Percentiles rank a stretch among this genome's conserved stretches.
phyloP scores from a whole-genome alignment of 2,113 vertebrate genomes.

The Podarcis raffonei region DNA sequence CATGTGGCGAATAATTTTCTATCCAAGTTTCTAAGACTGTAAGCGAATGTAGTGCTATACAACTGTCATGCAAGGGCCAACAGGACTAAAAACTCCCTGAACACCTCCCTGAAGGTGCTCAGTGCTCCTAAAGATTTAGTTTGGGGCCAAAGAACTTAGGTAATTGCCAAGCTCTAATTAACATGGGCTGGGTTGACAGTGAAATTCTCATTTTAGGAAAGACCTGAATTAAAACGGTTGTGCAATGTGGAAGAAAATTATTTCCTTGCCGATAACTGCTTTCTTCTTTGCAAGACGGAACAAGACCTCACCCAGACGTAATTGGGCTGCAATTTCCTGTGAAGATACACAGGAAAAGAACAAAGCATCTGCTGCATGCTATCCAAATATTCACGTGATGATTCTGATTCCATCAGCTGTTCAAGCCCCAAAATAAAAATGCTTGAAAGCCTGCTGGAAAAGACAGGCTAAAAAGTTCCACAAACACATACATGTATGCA shows the following conservation, averaged over 20 bases:
- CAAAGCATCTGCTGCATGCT: background rate
- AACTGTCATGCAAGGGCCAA: background rate
- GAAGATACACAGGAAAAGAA: background rate
- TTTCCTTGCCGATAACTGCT: fast-evolving
- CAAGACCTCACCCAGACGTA: background rate
- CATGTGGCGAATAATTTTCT: too few species aligned
- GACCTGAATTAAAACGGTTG: background rate
- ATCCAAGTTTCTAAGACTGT: too few species aligned
- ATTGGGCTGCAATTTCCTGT: fast-evolving
- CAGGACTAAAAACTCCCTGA: background rate
- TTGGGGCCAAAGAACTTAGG: background rate
- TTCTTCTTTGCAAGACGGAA: background rate
- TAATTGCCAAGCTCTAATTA: background rate
- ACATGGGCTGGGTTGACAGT: background rate
- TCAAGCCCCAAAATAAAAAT: constrained; percentile 1
- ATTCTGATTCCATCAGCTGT: background rate
- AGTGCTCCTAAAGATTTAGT: background rate
- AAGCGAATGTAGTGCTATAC: background rate
- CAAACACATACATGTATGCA: background rate
- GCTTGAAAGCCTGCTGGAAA: background rate
- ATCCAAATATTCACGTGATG: background rate
- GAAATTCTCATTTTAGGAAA: background rate
- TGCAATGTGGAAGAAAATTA: fast-evolving
- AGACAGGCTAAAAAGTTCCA: background rate
- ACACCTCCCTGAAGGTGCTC: background rate